phyloP scores from a whole-genome alignment of 2,888 invertebrate genomes.

The Erpobdella octoculata region DNA sequence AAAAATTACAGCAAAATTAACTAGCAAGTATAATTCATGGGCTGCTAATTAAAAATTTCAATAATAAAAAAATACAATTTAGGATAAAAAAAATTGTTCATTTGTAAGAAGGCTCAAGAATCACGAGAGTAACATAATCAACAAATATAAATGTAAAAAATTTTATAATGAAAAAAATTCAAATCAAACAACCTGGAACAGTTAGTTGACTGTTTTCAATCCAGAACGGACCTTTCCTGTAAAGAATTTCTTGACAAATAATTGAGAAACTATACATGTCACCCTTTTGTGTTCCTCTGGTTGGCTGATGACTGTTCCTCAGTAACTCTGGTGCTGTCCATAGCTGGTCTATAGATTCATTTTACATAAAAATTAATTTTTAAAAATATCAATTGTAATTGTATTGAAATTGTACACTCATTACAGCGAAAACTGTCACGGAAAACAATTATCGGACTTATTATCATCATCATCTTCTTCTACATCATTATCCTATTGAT shows the following conservation, averaged over 20 bases:
- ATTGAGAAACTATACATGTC: conserved; percentile 80
- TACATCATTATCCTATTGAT: conserved; percentile 18
- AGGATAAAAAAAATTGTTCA: no score
- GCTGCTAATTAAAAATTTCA: no score
- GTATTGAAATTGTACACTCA: background rate
- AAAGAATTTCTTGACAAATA: conserved; percentile 79
- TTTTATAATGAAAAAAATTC: no score
- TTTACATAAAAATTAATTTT: background rate
- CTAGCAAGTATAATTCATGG: no score
- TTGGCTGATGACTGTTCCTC: conserved; percentile 54
- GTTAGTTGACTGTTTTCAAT: conserved; percentile 41
- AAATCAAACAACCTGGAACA: conserved; percentile 42
- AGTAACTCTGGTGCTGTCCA: conserved; percentile 81
- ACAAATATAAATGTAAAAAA: no score
- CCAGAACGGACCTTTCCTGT: conserved; percentile 49
- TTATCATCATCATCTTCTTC: conserved; percentile 15
- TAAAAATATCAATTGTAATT: background rate
- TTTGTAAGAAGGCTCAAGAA: background rate
- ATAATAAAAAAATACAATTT: no score
- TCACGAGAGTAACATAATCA: no score
- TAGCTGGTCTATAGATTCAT: conserved; percentile 60
- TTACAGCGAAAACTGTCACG: background rate
- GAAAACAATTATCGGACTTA: background rate
- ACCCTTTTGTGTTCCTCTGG: conserved; percentile 44
- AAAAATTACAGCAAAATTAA: no score